A percentile compares a stretch with the other conserved stretches of the same genome.
Conservation (phyloP, 2,888 invertebrate genomes). For the Maniola hyperantus region DNA sequence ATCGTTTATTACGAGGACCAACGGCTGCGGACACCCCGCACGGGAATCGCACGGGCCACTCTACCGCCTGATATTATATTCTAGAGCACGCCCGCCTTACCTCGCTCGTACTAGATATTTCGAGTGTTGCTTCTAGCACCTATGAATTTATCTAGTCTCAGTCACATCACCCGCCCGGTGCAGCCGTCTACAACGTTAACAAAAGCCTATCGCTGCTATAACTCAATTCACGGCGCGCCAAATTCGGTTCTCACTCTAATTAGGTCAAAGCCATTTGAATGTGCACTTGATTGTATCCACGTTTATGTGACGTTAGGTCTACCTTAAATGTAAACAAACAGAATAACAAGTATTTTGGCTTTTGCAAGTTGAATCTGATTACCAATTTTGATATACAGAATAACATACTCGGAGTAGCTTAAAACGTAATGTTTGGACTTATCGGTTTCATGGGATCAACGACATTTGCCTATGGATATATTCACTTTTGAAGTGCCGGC, state of each 20-base stretch:
- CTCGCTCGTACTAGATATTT: slow-evolving; percentile 80
- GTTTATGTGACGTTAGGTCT: slow-evolving; percentile 3
- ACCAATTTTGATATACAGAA: neutral
- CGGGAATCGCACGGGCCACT: slow-evolving; percentile 66
- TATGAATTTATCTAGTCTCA: slow-evolving; percentile 78
- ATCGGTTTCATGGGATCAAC: slow-evolving; percentile 26
- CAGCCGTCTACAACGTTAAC: slow-evolving; percentile 70
- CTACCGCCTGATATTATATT: slow-evolving; percentile 80
- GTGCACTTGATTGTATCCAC: slow-evolving; percentile 6
- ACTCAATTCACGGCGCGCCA: slow-evolving; percentile 16
- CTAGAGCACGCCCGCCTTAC: slow-evolving; percentile 80
- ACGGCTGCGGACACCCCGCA: slow-evolving; percentile 54
- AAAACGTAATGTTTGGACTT: slow-evolving; percentile 4
- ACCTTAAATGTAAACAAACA: slow-evolving; percentile 16
- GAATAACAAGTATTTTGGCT: neutral
- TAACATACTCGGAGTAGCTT: neutral
- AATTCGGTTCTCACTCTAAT: slow-evolving; percentile 20
- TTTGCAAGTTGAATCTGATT: neutral
- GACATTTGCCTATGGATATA: slow-evolving; percentile 42
- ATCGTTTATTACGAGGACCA: slow-evolving; percentile 74
- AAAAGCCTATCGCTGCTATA: slow-evolving; percentile 43
- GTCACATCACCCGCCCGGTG: slow-evolving; percentile 70
- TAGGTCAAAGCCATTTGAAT: slow-evolving; percentile 29
- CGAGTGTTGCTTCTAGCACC: slow-evolving; percentile 79
- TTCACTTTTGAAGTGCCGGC: slow-evolving; percentile 52